A percentile compares a stretch with the other conserved stretches of the same genome.
Evolutionary conservation across 1,140 invertebrate genomes (phyloP).

Genomic region (Drosophila nigrodunni): DNA sequence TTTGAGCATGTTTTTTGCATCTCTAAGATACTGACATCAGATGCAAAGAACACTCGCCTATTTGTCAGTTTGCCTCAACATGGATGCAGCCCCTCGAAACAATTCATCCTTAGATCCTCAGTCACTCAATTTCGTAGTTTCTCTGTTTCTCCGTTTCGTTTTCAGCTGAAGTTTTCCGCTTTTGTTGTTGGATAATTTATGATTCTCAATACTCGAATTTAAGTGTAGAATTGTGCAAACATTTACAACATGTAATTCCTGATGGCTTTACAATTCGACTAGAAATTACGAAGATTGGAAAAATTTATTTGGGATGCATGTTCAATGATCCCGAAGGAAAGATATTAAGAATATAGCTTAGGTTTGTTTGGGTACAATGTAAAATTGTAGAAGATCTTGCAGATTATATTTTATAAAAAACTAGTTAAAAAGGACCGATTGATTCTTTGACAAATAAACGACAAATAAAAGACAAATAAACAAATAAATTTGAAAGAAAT

Average conservation of each 20-base stretch:
- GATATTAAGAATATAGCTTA: too few relatives aligned
- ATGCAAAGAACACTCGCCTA: background rate
- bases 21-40: slow-evolving; percentile 6
- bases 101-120: slow-evolving; percentile 2
- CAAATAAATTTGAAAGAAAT: too few relatives aligned
- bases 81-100: slow-evolving; percentile 53
- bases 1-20: slow-evolving; percentile 21
- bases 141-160: background rate
- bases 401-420: too few relatives aligned
- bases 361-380: too few relatives aligned
- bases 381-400: too few relatives aligned
- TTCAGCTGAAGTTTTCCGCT: background rate
- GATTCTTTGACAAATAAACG: too few relatives aligned
- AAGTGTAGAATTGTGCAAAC: slow-evolving; percentile 12
- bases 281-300: background rate
- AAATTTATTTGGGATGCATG: too few relatives aligned
- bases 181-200: slow-evolving; percentile 12
- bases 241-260: background rate
- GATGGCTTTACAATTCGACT: background rate
- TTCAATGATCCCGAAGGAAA: too few relatives aligned
- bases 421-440: too few relatives aligned
- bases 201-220: slow-evolving; percentile 3
- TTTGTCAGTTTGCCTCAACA: slow-evolving; percentile 42
- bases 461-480: too few relatives aligned
- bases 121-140: background rate